These are phyloP conservation scores for Sebastes dallii DNA, from an alignment of 2,797 vertebrate genomes.

Conservation along the genomic window DNA sequence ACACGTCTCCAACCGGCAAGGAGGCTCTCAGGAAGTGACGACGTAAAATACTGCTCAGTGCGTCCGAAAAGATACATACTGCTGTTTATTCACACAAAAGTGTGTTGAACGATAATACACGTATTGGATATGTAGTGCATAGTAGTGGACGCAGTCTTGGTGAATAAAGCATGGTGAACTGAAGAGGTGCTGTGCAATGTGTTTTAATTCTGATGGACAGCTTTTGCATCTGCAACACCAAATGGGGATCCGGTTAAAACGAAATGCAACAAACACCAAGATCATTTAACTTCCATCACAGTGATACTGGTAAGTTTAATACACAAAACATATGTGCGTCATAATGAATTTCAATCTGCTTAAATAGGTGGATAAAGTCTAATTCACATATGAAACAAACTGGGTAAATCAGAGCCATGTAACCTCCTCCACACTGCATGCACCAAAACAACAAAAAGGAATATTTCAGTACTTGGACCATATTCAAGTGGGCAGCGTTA, in stretches of 20 bases:
- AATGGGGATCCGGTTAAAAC: not conserved
- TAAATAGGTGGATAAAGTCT: not conserved
- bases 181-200: not conserved
- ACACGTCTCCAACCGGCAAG: too few relatives aligned
- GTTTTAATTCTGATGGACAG: not conserved
- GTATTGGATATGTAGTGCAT: too few relatives aligned
- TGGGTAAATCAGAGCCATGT: not conserved
- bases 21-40: too few relatives aligned
- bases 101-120: too few relatives aligned
- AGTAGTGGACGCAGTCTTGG: too few relatives aligned
- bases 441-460: slow-evolving; percentile 11
- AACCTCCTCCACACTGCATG: not conserved
- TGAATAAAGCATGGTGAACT: not conserved
- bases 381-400: not conserved
- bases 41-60: too few relatives aligned
- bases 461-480: slow-evolving; percentile 43
- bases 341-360: not conserved
- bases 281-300: not conserved
- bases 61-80: too few relatives aligned
- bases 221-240: not conserved
- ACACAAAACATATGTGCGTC: not conserved
- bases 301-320: not conserved
- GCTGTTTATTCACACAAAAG: too few relatives aligned
- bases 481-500: slow-evolving; percentile 62
- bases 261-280: not conserved